Evolutionary conservation across 2,888 invertebrate genomes (phyloP).

Genomic region (Athalia cordata): DNA sequence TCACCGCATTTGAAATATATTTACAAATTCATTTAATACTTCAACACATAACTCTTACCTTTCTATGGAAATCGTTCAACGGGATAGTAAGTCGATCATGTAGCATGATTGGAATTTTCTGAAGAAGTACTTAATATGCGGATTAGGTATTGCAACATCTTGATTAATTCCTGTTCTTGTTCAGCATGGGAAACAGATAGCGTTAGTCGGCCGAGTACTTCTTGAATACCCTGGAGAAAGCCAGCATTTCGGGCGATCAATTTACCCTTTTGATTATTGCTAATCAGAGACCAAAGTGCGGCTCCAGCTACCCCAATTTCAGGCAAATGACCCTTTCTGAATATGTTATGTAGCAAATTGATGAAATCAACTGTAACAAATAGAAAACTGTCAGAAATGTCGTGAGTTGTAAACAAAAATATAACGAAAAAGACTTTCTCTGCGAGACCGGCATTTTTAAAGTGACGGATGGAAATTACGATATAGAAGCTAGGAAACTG

Average conservation of each 20-base stretch:
- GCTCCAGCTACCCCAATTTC: slow-evolving; percentile 75
- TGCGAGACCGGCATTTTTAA: too few species aligned
- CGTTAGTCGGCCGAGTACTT: slow-evolving; percentile 72
- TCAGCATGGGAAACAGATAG: slow-evolving; percentile 61
- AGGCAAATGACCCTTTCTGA: slow-evolving; percentile 71
- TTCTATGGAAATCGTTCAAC: neutral
- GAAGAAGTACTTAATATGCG: slow-evolving; percentile 59
- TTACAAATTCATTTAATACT: slow-evolving; percentile 20
- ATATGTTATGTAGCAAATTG: slow-evolving; percentile 72
- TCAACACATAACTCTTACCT: slow-evolving; percentile 22
- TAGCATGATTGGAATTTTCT: slow-evolving; percentile 48
- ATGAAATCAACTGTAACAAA: slow-evolving; percentile 74
- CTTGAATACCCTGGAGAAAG: slow-evolving; percentile 73
- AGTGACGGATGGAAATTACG: too few species aligned
- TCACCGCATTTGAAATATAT: neutral
- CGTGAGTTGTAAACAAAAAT: too few species aligned
- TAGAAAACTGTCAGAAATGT: neutral
- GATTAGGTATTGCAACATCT: slow-evolving; percentile 66
- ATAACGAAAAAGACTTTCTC: too few species aligned
- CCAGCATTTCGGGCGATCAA: slow-evolving; percentile 75
- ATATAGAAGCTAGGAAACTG: too few species aligned
- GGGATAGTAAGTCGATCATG: neutral
- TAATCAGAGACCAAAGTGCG: slow-evolving; percentile 81
- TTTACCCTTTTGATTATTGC: slow-evolving; percentile 83
- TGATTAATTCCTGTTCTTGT: slow-evolving; percentile 64